These are phyloP conservation scores for Axea sp. DNA, from an alignment of 2,888 invertebrate species.

Conservation along the genomic window DNA sequence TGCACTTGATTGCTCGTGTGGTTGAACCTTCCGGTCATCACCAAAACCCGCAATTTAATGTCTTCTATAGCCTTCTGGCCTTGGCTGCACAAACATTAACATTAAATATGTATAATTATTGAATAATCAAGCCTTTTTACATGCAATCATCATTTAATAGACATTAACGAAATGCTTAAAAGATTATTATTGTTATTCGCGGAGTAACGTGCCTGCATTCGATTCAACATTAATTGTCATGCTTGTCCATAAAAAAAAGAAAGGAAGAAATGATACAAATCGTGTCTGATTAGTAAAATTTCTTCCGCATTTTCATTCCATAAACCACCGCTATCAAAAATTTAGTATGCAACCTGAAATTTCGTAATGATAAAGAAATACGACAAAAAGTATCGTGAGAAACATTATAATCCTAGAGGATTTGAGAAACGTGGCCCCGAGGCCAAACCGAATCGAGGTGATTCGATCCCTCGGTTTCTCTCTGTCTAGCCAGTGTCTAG, in stretches of 20 bases:
- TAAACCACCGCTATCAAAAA: slow-evolving; percentile 20
- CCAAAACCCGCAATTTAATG: slow-evolving; percentile 74
- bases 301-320: slow-evolving; percentile 39
- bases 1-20: slow-evolving; percentile 74
- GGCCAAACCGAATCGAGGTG: slow-evolving; percentile 57
- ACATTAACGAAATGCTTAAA: slow-evolving; percentile 51
- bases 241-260: slow-evolving; percentile 9
- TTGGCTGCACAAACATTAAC: slow-evolving; percentile 70
- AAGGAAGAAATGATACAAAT: background rate
- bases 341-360: slow-evolving; percentile 18
- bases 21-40: slow-evolving; percentile 75
- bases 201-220: slow-evolving; percentile 10
- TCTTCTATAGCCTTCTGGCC: slow-evolving; percentile 76
- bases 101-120: slow-evolving; percentile 51
- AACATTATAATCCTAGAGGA: slow-evolving; percentile 38
- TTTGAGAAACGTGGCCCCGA: slow-evolving; percentile 51
- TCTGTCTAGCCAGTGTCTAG: slow-evolving; percentile 61
- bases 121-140: slow-evolving; percentile 41
- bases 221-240: slow-evolving; percentile 39
- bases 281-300: slow-evolving; percentile 29
- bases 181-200: slow-evolving; percentile 44
- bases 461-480: slow-evolving; percentile 58
- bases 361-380: background rate
- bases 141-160: slow-evolving; percentile 57
- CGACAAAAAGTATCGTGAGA: slow-evolving; percentile 34